Percentiles rank a stretch among this genome's conserved stretches.
Conservation (phyloP, 37 sponge, comb jelly and placozoan species). For the Tethya wilhelma region DNA sequence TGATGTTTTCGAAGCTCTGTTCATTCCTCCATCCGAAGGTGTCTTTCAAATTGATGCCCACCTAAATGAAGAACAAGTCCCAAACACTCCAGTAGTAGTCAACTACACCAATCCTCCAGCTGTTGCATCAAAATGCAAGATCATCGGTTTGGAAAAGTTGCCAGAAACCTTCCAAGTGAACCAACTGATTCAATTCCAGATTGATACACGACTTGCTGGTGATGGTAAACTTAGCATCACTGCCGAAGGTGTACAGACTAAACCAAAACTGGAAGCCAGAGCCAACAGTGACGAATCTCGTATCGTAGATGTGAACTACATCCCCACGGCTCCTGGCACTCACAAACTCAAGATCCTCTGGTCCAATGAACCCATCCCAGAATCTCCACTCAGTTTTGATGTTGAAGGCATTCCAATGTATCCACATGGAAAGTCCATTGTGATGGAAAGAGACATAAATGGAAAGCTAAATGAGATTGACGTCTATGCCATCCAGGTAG, state of each 20-base stretch:
- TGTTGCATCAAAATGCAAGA: slow-evolving; percentile 46
- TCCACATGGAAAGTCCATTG: slow-evolving; percentile 35
- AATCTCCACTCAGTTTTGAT: slow-evolving; percentile 58
- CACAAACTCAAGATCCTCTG: slow-evolving; percentile 59
- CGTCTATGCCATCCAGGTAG: slow-evolving; percentile 40
- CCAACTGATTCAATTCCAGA: slow-evolving; percentile 31
- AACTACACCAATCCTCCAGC: slow-evolving; percentile 23
- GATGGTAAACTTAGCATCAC: slow-evolving; percentile 43
- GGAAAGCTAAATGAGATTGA: slow-evolving; percentile 49
- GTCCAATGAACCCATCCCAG: slow-evolving; percentile 56
- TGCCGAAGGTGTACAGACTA: slow-evolving; percentile 20
- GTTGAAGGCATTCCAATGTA: slow-evolving; percentile 23
- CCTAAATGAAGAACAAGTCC: slow-evolving; percentile 35
- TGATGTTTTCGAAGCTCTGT: slow-evolving; percentile 40
- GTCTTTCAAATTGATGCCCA: slow-evolving; percentile 35
- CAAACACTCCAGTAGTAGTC: slow-evolving; percentile 53
- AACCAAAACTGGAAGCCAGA: slow-evolving; percentile 21
- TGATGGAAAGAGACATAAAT: slow-evolving; percentile 30
- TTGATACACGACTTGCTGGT: slow-evolving; percentile 76
- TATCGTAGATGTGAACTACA: slow-evolving; percentile 55
- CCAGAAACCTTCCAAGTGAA: slow-evolving; percentile 29
- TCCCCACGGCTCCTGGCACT: slow-evolving; percentile 57
- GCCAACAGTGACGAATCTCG: slow-evolving; percentile 2
- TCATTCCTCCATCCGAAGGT: slow-evolving; percentile 45
- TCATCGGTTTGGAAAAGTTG: slow-evolving; percentile 46